Evolutionary conservation across 2,797 vertebrate genomes (phyloP), one percentile per base, ranked within the genome.

Genomic region (Lycodopsis pacificus): DNA sequence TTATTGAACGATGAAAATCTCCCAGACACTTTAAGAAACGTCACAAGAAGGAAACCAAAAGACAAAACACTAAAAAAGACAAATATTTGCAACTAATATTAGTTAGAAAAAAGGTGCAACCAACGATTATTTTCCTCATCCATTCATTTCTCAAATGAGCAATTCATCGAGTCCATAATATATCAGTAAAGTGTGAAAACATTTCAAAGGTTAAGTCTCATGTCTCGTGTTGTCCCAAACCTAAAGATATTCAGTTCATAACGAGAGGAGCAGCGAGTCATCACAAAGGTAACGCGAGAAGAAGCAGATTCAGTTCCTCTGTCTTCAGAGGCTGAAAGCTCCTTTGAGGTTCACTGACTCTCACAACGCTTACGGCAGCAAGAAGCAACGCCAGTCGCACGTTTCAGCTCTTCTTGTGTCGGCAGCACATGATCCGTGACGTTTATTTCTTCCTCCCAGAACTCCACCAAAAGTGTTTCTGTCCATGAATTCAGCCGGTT

Each of bases 401-500:
- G 48, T 62, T 65, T 54, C 20, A 51, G 36, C 54, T 53, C 49
- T 20, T 38, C 38, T 27, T 30, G 25, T 34, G 75, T 73, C 73
- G 58, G 59, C 54, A 73, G 63, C 25, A 25, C 25, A 25, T 25
- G 25, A 64, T 76, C 17, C 22, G 10, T 13, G 59, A 76, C 48
- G 14, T 49, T 71, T 86, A 73, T 59, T 13, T 15, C 5, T 14
- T 42, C 40, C 40, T 44, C 19, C 71, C 69, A 59, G 20, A 56
- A 66, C 61, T 76, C 42, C 40, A 49, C 71, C 66, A 61, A 77
- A 80, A 85, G 76, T 58, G 75, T 64, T 78, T 42, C 84, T 80
- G 73, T 90, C 89, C 81, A 89, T 87, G 51, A 78, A 59, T 51
- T 56, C 32, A 6, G 22, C 25, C 12, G 22, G 25, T 11, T 75